A percentile compares a stretch with the other conserved stretches of the same genome.
These are phyloP conservation scores for Physeter macrocephalus DNA, from an alignment of 2,113 vertebrate species.

Conservation along the genomic window DNA sequence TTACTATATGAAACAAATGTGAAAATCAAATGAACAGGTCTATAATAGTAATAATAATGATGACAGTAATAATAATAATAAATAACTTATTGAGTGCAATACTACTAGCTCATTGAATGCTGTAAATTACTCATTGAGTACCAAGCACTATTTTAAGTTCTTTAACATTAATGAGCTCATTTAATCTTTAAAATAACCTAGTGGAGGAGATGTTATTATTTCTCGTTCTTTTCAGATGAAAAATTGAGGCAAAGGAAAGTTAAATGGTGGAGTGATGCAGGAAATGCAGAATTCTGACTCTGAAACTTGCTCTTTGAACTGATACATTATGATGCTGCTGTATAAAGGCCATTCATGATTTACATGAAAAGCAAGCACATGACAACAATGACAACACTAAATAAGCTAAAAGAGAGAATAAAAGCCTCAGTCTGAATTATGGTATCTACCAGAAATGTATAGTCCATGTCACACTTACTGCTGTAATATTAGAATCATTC, in stretches of 20 bases:
- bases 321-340: no score
- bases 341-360: neutral
- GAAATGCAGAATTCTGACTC: neutral
- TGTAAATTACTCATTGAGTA: no score
- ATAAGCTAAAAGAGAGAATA: neutral
- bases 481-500: neutral
- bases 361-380: neutral
- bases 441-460: neutral
- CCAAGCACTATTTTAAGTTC: neutral
- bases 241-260: neutral
- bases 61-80: neutral
- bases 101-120: no score
- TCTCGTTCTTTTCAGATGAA: neutral
- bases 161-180: neutral
- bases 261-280: neutral
- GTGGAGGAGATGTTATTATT: neutral
- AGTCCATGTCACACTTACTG: neutral
- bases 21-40: neutral
- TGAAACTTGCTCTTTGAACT: no score
- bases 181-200: neutral
- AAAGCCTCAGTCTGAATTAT: neutral
- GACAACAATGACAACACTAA: neutral
- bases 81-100: no score
- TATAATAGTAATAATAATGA: neutral
- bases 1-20: neutral